phyloP scores from a whole-genome alignment of 2,113 vertebrate species.

The Zosterops japonicus region DNA sequence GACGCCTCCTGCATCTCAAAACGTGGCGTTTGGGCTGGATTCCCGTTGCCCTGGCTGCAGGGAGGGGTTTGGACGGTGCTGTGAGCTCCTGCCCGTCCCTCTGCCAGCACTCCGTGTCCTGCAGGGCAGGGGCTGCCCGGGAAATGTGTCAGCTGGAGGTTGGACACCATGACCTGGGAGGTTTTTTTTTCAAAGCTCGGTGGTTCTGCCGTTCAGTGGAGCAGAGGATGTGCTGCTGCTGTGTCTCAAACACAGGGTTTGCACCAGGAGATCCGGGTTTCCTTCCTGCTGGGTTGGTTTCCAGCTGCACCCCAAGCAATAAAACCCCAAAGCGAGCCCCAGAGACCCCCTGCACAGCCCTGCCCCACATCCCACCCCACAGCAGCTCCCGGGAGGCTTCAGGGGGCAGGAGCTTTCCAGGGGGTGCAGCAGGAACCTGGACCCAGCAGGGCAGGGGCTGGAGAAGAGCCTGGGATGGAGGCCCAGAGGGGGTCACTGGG shows the following conservation, averaged over 20 bases:
- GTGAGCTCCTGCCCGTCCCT: neutral
- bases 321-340: neutral
- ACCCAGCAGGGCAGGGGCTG: neutral
- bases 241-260: rapidly evolving
- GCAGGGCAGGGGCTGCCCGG: neutral
- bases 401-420: rapidly evolving
- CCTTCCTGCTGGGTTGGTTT: neutral
- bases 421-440: neutral
- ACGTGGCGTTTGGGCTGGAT: neutral
- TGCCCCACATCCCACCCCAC: neutral
- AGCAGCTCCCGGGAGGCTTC: neutral
- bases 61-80: neutral
- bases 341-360: neutral
- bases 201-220: neutral
- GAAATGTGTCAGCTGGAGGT: rapidly evolving
- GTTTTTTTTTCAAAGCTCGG: neutral
- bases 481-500: neutral
- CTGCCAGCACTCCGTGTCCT: neutral
- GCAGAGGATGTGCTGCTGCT: neutral
- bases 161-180: rapidly evolving
- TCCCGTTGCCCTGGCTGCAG: neutral
- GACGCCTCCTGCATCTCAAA: neutral
- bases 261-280: neutral
- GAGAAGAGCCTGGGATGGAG: neutral
- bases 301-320: neutral